These are phyloP conservation scores for Ischnura elegans DNA, from an alignment of 2,888 invertebrate genomes.

Conservation along the genomic window DNA sequence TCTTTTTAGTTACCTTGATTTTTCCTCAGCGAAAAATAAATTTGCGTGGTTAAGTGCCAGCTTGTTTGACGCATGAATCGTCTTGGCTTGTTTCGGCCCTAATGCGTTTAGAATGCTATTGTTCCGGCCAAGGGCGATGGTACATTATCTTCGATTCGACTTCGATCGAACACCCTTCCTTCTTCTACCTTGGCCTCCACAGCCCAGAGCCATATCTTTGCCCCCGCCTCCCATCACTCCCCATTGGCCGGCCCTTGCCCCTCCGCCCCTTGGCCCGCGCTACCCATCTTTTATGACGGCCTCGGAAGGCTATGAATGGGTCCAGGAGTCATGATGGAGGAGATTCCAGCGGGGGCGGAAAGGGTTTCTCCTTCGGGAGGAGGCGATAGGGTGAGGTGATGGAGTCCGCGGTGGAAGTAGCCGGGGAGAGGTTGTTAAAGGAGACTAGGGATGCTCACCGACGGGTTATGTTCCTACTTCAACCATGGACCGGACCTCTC, in stretches of 20 bases:
- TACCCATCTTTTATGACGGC: slow-evolving; percentile 45
- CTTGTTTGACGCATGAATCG: no score
- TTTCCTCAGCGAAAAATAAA: no score
- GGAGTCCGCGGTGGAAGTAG: background rate
- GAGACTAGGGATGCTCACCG: background rate
- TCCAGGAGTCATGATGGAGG: slow-evolving; percentile 64
- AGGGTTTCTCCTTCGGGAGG: background rate
- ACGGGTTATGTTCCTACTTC: background rate
- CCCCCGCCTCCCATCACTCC: background rate
- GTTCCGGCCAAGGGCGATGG: background rate
- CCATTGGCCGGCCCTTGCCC: background rate
- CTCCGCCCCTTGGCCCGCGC: background rate
- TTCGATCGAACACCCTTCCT: background rate
- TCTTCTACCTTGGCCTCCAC: background rate
- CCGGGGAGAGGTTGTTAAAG: background rate
- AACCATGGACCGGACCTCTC: background rate
- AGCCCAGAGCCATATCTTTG: background rate
- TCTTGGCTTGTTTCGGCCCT: no score
- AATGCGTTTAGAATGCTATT: background rate
- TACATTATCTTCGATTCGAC: background rate
- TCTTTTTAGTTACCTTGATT: no score
- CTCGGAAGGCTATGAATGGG: slow-evolving; percentile 56
- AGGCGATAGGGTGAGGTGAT: background rate
- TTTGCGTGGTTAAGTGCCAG: no score
- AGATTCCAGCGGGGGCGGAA: background rate